Percentiles rank a stretch among this genome's conserved stretches.
Evolutionary conservation across 2,113 vertebrate genomes (phyloP).

Genomic region (Laterallus jamaicensis): DNA sequence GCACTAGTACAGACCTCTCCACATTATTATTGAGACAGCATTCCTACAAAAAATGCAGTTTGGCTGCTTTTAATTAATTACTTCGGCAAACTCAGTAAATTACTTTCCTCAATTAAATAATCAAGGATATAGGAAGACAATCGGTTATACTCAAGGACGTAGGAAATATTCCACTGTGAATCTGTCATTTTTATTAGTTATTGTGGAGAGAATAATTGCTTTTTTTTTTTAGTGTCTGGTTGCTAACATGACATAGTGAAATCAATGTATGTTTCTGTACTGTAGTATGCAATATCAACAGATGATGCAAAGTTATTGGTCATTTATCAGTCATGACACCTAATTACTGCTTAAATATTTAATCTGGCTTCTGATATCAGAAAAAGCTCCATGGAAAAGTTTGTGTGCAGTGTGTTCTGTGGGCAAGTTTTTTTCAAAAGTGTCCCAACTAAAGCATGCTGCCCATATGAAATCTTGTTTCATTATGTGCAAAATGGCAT

Average conservation of each 20-base stretch:
- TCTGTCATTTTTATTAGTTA: background rate
- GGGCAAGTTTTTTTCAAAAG: background rate
- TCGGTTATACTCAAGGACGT: background rate
- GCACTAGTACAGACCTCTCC: background rate
- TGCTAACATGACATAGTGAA: background rate
- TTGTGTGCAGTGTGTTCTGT: background rate
- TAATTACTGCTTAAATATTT: background rate
- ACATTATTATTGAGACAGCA: background rate
- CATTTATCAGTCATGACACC: background rate
- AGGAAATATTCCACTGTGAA: background rate
- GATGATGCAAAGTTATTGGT: background rate
- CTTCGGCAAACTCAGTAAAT: background rate
- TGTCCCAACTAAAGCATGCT: background rate
- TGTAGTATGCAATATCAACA: background rate
- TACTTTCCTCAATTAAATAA: background rate
- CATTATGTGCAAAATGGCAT: background rate
- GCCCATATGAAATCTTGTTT: background rate
- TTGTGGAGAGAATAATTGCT: background rate
- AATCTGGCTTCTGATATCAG: background rate
- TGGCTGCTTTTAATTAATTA: background rate
- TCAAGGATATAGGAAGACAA: background rate
- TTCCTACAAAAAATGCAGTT: background rate
- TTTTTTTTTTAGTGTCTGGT: background rate
- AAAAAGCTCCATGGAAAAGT: background rate
- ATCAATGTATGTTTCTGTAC: background rate